These are phyloP conservation scores for Agelaius tricolor DNA, from an alignment of 2,113 vertebrate species.

Conservation along the genomic window DNA sequence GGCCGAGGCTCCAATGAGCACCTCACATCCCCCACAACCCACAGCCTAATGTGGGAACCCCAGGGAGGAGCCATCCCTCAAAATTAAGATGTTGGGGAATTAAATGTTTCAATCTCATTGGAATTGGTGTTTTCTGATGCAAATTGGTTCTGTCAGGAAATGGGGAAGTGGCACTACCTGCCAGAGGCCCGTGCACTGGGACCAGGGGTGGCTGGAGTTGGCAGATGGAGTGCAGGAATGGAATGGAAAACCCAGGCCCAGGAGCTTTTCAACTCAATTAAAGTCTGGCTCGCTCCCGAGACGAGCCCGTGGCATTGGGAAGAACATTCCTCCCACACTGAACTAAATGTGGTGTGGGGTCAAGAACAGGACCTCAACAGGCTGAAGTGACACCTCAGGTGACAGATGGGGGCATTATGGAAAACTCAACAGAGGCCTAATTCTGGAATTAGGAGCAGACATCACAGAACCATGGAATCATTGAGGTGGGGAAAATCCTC, in stretches of 20 bases:
- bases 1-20: neutral
- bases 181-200: fast-evolving
- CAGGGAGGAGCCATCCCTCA: neutral
- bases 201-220: fast-evolving
- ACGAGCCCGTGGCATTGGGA: fast-evolving
- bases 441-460: neutral
- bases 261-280: neutral
- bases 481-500: neutral
- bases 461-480: no score
- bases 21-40: neutral
- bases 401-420: fast-evolving
- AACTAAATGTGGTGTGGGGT: neutral
- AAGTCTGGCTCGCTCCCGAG: neutral
- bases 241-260: neutral
- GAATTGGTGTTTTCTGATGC: neutral
- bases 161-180: neutral
- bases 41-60: neutral
- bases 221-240: neutral
- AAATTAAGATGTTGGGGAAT: neutral
- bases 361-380: fast-evolving
- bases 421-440: fast-evolving
- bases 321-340: neutral
- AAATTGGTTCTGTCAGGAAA: neutral
- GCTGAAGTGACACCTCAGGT: fast-evolving
- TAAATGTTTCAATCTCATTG: neutral